Evolutionary conservation across 1,140 invertebrate genomes (phyloP).

Genomic region (Grapholita molesta): DNA sequence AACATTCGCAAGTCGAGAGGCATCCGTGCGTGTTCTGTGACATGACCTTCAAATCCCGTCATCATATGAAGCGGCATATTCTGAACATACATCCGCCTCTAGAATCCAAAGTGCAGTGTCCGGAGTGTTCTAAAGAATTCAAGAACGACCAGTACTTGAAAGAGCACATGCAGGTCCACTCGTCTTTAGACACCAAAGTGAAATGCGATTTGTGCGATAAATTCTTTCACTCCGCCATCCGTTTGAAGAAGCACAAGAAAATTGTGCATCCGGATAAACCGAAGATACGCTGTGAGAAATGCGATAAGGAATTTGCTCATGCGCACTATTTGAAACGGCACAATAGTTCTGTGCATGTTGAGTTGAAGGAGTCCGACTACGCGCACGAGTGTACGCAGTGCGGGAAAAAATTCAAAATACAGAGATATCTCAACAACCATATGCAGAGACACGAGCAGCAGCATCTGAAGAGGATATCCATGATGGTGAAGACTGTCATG

Average conservation of each 20-base stretch:
- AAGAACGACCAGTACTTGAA: constrained; percentile 70
- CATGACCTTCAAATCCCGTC: constrained; percentile 64
- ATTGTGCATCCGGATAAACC: constrained; percentile 67
- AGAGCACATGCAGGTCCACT: constrained; percentile 70
- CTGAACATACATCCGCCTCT: constrained; percentile 67
- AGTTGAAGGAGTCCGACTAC: constrained; percentile 58
- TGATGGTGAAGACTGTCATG: constrained; percentile 68
- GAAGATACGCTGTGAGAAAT: constrained; percentile 64
- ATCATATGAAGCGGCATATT: constrained; percentile 67
- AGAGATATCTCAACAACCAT: constrained; percentile 63
- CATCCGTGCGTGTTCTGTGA: constrained; percentile 66
- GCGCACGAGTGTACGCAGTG: constrained; percentile 60
- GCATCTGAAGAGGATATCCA: constrained; percentile 65
- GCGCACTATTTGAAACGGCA: constrained; percentile 60
- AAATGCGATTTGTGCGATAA: constrained; percentile 69
- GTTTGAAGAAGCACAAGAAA: constrained; percentile 69
- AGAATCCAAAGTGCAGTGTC: constrained; percentile 67
- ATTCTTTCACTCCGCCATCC: constrained; percentile 60
- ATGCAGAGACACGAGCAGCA: constrained; percentile 66
- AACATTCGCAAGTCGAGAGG: constrained; percentile 54
- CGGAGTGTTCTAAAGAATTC: constrained; percentile 66
- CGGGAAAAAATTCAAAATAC: constrained; percentile 67
- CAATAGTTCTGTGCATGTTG: constrained; percentile 63
- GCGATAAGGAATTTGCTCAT: constrained; percentile 66
- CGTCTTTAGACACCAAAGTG: constrained; percentile 56